A percentile compares a stretch with the other conserved stretches of the same genome.
Evolutionary conservation across 2,888 invertebrate genomes (phyloP).

Genomic region (Melieria picta): DNA sequence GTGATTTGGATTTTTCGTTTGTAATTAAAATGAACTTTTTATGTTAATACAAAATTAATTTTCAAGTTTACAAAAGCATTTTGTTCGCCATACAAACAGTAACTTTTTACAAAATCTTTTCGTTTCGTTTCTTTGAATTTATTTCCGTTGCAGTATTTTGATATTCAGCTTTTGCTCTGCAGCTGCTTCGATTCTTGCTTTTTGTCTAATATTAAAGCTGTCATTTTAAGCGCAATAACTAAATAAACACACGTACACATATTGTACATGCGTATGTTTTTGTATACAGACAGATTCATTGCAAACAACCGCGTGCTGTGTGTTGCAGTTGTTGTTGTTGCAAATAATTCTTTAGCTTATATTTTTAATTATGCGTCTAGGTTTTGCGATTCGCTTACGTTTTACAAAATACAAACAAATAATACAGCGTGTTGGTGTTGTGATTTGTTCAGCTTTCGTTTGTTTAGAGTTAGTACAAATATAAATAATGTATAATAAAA

Average conservation of each 20-base stretch:
- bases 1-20: too few relatives aligned
- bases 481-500: too few relatives aligned
- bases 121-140: too few relatives aligned
- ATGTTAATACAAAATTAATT: background rate
- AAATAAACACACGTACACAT: background rate
- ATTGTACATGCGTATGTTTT: background rate
- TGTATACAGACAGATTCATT: background rate
- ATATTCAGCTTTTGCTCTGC: too few relatives aligned
- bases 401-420: background rate
- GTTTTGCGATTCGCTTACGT: background rate
- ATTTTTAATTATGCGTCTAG: background rate
- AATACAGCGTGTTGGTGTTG: background rate
- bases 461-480: too few relatives aligned
- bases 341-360: background rate
- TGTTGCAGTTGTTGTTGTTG: too few relatives aligned
- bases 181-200: too few relatives aligned
- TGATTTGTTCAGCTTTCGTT: too few relatives aligned
- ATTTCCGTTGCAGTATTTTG: too few relatives aligned
- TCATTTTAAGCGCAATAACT: conserved; percentile 1
- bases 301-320: too few relatives aligned
- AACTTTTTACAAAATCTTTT: conserved; percentile 1
- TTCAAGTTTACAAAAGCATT: background rate
- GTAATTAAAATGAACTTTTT: background rate
- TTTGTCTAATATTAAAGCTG: conserved; percentile 11
- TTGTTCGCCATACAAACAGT: too few relatives aligned